Evolutionary conservation across 2,888 invertebrate species (phyloP).

Genomic region (Acanthoscelides obtectus): DNA sequence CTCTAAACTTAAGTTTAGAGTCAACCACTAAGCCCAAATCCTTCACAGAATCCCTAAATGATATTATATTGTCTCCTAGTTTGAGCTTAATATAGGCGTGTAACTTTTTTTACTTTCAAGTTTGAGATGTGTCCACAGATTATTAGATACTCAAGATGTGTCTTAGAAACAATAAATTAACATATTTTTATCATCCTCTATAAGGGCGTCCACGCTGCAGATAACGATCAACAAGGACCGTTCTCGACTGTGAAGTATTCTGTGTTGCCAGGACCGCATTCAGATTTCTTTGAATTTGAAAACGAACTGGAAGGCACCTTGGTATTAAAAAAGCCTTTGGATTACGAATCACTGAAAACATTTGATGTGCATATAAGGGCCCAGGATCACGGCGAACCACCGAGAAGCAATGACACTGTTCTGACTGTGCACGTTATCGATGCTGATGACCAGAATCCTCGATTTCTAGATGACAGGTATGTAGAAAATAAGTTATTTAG

Average conservation of each 20-base stretch:
- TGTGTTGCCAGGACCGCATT: conserved; percentile 72
- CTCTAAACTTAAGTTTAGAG: too few species aligned
- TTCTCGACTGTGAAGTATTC: conserved; percentile 80
- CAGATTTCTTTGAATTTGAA: conserved; percentile 77
- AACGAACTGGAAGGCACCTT: conserved; percentile 82
- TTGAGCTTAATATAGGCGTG: too few species aligned
- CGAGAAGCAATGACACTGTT: conserved; percentile 68
- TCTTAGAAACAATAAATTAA: too few species aligned
- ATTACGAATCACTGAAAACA: conserved; percentile 74
- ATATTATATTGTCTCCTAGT: too few species aligned
- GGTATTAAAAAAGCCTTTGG: conserved; percentile 72
- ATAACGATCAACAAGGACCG: conserved; percentile 84
- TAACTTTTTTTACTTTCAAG: too few species aligned
- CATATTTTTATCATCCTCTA: background rate
- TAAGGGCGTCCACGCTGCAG: conserved; percentile 66
- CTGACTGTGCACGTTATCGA: conserved; percentile 77
- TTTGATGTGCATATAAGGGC: conserved; percentile 73
- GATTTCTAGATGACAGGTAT: conserved; percentile 65
- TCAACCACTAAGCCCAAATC: too few species aligned
- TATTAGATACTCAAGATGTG: too few species aligned
- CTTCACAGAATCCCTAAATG: too few species aligned
- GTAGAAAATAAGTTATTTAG: background rate
- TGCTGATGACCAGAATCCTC: conserved; percentile 89
- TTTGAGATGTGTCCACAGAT: too few species aligned
- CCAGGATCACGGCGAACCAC: conserved; percentile 78